Base-by-base conservation (phyloP, 2,888 invertebrate genomes). In the Ceramica pisi region DNA sequence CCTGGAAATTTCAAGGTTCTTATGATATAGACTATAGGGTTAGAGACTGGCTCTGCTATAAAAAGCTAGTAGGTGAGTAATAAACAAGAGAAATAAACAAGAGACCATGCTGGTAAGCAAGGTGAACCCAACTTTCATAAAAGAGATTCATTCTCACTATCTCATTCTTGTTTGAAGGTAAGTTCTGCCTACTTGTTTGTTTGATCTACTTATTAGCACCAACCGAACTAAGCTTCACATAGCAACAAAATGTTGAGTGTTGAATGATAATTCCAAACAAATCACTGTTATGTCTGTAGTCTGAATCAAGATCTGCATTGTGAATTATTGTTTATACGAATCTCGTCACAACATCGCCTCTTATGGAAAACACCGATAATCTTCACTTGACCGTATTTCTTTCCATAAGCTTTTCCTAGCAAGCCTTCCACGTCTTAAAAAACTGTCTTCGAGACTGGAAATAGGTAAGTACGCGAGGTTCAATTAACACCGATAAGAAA, bases 261-360 rank as follows among this genome's bases (percentile, higher is more conserved):
- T 74, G 31, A 60, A 44, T 44, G 19, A 46, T 21, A 56, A 14
- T 9, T 23, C 9, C 38, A 48, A 35, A 69, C 19, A 38, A 6
- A 46, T 8, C 2, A 7, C 16, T 57, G 31, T 56, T 31, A 41
- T 31, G 31, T 50, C n/a, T 77, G 23, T 44, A 44, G 16, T 8
- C 4, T 44, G 23, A 44, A 35, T 57, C 19, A 69, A 77, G 21
- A 48, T 23, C n/a, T 50, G 44, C 14, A 26, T n/a, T 23, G 21
- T 26, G n/a, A 56, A 56, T 26, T 19, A 44, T 44, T 76, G 48
- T 68, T 76, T 57, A 41, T 16, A 35, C 19, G 3, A 35, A n/a
- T 19, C 12, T 38, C 19, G 23, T 53, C 35, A 19, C 14, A 51
- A 19, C 35, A 75, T 75, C 12, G 9, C 44, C 41, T 14, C 31